Percentiles rank a stretch among this genome's conserved stretches.
phyloP scores from a whole-genome alignment of 2,797 vertebrate genomes.

The Alcedo atthis region DNA sequence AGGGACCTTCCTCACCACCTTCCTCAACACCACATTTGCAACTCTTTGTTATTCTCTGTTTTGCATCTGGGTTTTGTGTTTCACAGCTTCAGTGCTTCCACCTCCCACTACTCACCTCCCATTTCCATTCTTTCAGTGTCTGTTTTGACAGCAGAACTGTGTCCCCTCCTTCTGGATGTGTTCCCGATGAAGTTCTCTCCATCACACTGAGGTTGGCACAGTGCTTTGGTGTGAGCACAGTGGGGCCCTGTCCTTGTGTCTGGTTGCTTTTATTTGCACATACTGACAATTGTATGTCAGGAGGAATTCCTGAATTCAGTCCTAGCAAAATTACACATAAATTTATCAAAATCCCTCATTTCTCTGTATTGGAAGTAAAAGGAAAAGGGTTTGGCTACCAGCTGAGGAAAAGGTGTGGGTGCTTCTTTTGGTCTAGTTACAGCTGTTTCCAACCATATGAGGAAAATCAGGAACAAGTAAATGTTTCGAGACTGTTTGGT shows the following conservation, averaged over 20 bases:
- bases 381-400: not conserved
- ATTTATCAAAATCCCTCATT: not conserved
- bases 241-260: not conserved
- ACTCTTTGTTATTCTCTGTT: not conserved
- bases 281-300: not conserved
- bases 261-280: not conserved
- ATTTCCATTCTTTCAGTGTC: not conserved
- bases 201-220: not conserved
- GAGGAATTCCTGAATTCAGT: not conserved
- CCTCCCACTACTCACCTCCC: not conserved
- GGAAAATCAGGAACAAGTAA: not conserved
- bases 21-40: not conserved
- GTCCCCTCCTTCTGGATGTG: not conserved
- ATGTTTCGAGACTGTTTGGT: not conserved
- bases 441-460: not conserved
- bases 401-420: not conserved
- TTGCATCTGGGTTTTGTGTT: not conserved
- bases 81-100: not conserved
- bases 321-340: not conserved
- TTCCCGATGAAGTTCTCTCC: not conserved
- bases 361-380: not conserved
- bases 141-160: not conserved
- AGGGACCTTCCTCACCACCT: not conserved
- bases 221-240: not conserved
- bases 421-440: not conserved